Evolutionary conservation across 1,140 invertebrate genomes (phyloP).

Genomic region (Drosophila carrolli): DNA sequence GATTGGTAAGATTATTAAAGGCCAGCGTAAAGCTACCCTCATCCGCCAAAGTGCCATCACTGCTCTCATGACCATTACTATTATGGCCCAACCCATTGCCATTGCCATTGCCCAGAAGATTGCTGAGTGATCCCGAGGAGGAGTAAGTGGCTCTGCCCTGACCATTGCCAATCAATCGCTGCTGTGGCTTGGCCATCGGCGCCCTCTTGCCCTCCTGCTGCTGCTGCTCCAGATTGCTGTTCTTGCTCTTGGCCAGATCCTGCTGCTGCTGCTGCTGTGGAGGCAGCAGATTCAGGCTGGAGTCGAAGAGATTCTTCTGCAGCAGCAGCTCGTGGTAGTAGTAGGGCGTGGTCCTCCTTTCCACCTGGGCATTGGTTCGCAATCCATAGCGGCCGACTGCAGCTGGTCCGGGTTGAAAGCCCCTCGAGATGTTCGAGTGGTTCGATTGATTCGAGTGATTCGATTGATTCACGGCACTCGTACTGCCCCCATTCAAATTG

Average conservation of each 20-base stretch:
- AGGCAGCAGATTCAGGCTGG: slow-evolving; percentile 75
- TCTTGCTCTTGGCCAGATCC: slow-evolving; percentile 60
- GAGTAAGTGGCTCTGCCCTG: slow-evolving; percentile 30
- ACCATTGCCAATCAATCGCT: slow-evolving; percentile 44
- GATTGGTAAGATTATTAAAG: slow-evolving; percentile 71
- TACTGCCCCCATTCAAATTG: slow-evolving; percentile 47
- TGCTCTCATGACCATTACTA: slow-evolving; percentile 53
- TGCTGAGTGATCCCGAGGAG: slow-evolving; percentile 48
- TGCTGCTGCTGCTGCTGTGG: slow-evolving; percentile 6
- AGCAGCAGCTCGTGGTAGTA: slow-evolving; percentile 81
- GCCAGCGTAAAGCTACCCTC: slow-evolving; percentile 67
- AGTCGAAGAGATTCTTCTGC: slow-evolving; percentile 80
- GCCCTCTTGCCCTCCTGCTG: slow-evolving; percentile 39
- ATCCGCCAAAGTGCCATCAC: slow-evolving; percentile 70
- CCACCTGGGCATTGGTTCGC: slow-evolving; percentile 57
- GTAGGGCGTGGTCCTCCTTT: slow-evolving; percentile 78
- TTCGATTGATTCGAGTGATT: slow-evolving; percentile 13
- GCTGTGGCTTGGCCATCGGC: slow-evolving; percentile 57
- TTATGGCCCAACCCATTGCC: slow-evolving; percentile 24
- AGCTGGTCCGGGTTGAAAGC: slow-evolving; percentile 33
- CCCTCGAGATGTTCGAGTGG: slow-evolving; percentile 5
- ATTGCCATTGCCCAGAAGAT: slow-evolving; percentile 49
- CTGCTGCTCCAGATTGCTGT: slow-evolving; percentile 58
- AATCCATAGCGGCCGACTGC: slow-evolving; percentile 51
- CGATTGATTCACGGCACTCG: slow-evolving; percentile 21